These are phyloP conservation scores for Steinernema scapterisci DNA, from an alignment of 2,888 invertebrate species.

Conservation along the genomic window DNA sequence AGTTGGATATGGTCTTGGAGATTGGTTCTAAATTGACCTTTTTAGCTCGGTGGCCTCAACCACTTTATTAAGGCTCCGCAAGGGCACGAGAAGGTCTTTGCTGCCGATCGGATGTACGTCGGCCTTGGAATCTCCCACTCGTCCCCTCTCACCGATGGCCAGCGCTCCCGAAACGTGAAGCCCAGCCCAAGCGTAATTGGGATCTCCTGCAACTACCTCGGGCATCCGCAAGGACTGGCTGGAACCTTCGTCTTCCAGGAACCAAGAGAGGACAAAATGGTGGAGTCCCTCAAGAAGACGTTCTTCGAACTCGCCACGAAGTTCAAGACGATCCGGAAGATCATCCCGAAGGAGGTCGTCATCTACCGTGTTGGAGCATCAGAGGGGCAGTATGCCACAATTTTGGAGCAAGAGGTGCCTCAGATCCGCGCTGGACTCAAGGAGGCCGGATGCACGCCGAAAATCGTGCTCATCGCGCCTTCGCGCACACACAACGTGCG, in stretches of 20 bases:
- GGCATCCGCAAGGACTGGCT: neutral
- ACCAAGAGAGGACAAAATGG: neutral
- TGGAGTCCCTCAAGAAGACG: neutral
- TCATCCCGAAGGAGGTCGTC: conserved; percentile 41
- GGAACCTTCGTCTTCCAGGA: conserved; percentile 52
- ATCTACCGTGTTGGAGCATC: conserved; percentile 46
- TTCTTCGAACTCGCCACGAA: conserved; percentile 17
- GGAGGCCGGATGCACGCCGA: conserved; percentile 22
- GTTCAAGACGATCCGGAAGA: neutral
- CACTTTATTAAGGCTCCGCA: conserved; percentile 30
- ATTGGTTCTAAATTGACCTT: too few species aligned
- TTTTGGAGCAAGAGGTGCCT: conserved; percentile 49
- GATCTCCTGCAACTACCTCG: conserved; percentile 2
- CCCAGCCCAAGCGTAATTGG: conserved; percentile 36
- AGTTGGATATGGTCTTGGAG: too few species aligned
- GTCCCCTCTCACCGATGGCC: neutral
- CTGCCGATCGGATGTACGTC: conserved; percentile 10
- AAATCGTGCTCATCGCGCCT: conserved; percentile 48
- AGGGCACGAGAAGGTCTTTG: neutral
- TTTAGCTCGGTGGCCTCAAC: conserved; percentile 44
- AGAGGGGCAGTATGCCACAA: conserved; percentile 41
- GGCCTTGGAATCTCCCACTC: conserved; percentile 21
- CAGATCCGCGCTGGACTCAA: conserved; percentile 39
- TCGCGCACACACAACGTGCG: conserved; percentile 49
- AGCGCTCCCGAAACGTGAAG: neutral